phyloP scores from a whole-genome alignment of 2,113 vertebrate species.

The Arvicanthis niloticus region DNA sequence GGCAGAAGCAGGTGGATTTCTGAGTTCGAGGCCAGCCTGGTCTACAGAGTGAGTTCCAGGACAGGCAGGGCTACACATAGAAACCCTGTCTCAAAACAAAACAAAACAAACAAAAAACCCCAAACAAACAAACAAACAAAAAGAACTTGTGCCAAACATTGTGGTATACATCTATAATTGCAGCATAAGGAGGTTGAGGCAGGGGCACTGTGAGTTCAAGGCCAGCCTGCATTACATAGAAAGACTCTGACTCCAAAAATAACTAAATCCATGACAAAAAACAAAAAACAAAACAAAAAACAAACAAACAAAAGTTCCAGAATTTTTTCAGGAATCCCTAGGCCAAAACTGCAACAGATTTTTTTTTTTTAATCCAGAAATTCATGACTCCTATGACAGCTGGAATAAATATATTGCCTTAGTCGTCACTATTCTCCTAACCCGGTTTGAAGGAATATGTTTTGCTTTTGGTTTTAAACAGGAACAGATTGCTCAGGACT shows the following conservation, averaged over 20 bases:
- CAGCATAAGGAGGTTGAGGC: not conserved
- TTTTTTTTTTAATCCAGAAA: slow-evolving; percentile 72
- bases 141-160: not conserved
- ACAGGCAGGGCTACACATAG: no score
- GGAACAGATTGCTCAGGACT: slow-evolving; percentile 74
- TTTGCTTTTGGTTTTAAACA: slow-evolving; percentile 82
- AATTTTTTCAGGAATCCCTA: slow-evolving; percentile 40
- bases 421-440: slow-evolving; percentile 76
- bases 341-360: slow-evolving; percentile 43
- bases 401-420: slow-evolving; percentile 70
- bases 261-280: not conserved
- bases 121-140: no score
- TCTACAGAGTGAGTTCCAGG: no score
- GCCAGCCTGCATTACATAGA: not conserved
- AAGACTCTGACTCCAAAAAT: not conserved
- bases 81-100: no score
- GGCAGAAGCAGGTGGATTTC: no score
- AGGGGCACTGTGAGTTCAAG: not conserved
- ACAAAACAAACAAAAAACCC: no score
- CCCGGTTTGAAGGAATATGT: slow-evolving; percentile 77
- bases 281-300: not conserved
- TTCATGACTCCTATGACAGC: slow-evolving; percentile 69
- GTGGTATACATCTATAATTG: not conserved
- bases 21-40: no score
- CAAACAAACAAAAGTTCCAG: not conserved